phyloP scores from a whole-genome alignment of 2,888 invertebrate species.

The Coelinius sp. region DNA sequence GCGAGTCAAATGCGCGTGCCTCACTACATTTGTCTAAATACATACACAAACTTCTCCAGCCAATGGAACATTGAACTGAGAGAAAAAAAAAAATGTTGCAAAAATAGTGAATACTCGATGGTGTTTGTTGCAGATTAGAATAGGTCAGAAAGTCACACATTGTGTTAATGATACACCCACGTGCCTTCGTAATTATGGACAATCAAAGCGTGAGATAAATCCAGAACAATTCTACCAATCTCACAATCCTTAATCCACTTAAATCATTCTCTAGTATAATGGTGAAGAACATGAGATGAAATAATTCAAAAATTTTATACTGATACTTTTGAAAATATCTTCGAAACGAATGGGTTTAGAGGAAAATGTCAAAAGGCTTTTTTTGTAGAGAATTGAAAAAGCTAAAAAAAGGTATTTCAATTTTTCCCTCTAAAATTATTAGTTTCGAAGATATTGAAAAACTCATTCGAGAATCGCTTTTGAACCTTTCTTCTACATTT shows the following conservation, averaged over 20 bases:
- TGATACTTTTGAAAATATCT: background rate
- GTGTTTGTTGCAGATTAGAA: constrained; percentile 16
- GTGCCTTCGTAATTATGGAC: constrained; percentile 47
- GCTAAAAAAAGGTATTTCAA: background rate
- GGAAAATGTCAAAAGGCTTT: background rate
- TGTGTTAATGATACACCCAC: constrained; percentile 63
- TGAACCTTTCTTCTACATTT: no score
- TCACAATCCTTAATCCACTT: background rate
- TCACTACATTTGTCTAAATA: constrained; percentile 22
- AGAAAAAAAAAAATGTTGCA: background rate
- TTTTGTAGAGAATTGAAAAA: background rate
- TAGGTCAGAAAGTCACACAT: constrained; percentile 36
- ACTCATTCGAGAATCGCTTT: no score
- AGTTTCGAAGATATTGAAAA: no score
- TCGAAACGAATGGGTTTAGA: background rate
- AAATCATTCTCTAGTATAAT: background rate
- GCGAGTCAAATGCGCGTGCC: constrained; percentile 43
- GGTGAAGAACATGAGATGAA: background rate
- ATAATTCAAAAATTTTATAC: background rate
- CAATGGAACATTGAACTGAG: background rate
- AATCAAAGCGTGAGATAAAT: constrained; percentile 16
- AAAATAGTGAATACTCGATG: constrained; percentile 6
- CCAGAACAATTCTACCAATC: background rate
- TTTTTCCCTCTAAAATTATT: background rate
- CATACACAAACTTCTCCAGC: background rate